Percentiles rank a stretch among this genome's conserved stretches.
phyloP scores from a whole-genome alignment of 2,797 vertebrate genomes.

The Lepilemur septentrionalis region DNA sequence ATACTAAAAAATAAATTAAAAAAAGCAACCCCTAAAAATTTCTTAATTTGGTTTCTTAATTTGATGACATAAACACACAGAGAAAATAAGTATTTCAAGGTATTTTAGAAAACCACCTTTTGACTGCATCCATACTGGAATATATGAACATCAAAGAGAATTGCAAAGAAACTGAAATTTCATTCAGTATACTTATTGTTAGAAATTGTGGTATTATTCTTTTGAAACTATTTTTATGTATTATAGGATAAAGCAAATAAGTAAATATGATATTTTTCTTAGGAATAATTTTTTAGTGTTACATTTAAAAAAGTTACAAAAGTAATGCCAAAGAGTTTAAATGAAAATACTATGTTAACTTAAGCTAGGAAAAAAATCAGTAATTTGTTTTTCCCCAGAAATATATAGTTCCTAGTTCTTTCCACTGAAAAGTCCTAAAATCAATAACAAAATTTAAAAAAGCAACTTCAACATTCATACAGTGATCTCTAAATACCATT shows the following conservation, averaged over 20 bases:
- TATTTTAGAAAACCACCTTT: background rate
- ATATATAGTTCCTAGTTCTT: background rate
- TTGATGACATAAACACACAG: background rate
- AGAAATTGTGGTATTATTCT: background rate
- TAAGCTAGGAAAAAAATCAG: background rate
- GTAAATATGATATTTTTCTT: background rate
- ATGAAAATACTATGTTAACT: background rate
- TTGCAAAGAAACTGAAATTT: background rate
- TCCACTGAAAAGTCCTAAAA: constrained; percentile 4
- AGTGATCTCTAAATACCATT: background rate
- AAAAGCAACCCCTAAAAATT: background rate
- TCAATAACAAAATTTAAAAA: background rate
- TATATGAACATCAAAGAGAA: background rate
- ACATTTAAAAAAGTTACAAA: background rate
- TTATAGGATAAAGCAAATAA: background rate
- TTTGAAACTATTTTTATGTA: background rate
- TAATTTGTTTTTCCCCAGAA: background rate
- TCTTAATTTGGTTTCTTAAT: background rate
- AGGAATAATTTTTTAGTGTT: background rate
- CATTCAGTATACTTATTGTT: background rate
- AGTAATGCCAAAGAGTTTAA: constrained; percentile 1
- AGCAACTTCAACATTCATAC: background rate
- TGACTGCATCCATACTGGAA: background rate
- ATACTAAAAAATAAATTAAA: background rate
- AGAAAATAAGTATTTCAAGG: background rate